Evolutionary conservation across 2,113 vertebrate genomes (phyloP).

Genomic region (Notothenia coriiceps): DNA sequence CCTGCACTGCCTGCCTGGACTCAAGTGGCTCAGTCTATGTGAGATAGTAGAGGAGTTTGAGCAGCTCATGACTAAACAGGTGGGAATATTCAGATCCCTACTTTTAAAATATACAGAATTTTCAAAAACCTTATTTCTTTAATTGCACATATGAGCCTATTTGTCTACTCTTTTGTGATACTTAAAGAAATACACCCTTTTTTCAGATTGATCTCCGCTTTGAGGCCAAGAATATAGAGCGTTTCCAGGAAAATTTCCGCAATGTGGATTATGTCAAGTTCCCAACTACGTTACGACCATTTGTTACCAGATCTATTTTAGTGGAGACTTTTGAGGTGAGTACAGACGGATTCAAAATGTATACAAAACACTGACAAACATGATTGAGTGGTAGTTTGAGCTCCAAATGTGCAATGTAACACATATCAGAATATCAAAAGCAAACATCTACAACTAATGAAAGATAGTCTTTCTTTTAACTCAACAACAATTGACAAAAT

Average conservation of each 20-base stretch:
- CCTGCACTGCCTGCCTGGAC: slow-evolving; percentile 90
- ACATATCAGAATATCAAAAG: too few relatives aligned
- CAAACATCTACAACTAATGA: not conserved
- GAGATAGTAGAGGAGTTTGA: slow-evolving; percentile 96
- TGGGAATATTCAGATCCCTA: slow-evolving; percentile 47
- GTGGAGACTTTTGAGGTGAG: slow-evolving; percentile 96
- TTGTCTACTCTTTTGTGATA: not conserved
- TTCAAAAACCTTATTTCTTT: not conserved
- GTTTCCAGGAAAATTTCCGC: slow-evolving; percentile 90
- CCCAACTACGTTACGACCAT: slow-evolving; percentile 90
- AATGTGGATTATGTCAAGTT: slow-evolving; percentile 90
- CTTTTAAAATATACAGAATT: not conserved
- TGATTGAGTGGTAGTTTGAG: not conserved
- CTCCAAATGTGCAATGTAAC: not conserved
- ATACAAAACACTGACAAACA: not conserved
- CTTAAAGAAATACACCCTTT: not conserved
- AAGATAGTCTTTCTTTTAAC: not conserved
- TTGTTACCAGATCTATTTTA: slow-evolving; percentile 90
- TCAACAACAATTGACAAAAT: too few relatives aligned
- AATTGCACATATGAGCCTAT: not conserved
- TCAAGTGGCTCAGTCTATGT: slow-evolving; percentile 94
- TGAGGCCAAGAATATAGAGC: slow-evolving; percentile 93
- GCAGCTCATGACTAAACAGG: slow-evolving; percentile 97
- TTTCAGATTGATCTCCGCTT: slow-evolving; percentile 93
- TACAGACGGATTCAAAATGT: not conserved